Percentiles rank a stretch among this genome's conserved stretches.
phyloP scores from a whole-genome alignment of 2,797 vertebrate genomes.

The Enoplosus armatus region DNA sequence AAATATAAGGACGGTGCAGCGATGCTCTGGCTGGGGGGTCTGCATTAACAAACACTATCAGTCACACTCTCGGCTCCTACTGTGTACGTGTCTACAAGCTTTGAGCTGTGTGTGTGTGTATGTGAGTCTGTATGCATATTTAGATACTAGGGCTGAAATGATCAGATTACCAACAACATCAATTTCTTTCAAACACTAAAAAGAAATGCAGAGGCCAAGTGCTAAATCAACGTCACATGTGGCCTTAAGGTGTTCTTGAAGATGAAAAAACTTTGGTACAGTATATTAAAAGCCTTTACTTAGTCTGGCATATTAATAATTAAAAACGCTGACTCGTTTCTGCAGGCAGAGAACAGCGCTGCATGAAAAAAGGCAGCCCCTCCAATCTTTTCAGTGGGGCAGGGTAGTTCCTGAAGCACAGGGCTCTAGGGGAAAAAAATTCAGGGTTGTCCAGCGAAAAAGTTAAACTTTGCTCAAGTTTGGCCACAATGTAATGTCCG shows the following conservation, averaged over 20 bases:
- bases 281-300: slow-evolving; percentile 36
- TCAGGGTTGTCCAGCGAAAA: not conserved
- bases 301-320: slow-evolving; percentile 34
- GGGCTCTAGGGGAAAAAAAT: not conserved
- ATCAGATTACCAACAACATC: slow-evolving; percentile 29
- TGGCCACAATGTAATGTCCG: not conserved
- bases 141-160: slow-evolving; percentile 1
- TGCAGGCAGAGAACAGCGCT: slow-evolving; percentile 10
- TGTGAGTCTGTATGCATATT: slow-evolving; percentile 18
- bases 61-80: slow-evolving; percentile 37
- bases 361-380: slow-evolving; percentile 1
- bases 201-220: not conserved
- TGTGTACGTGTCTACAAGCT: slow-evolving; percentile 21
- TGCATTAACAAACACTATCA: slow-evolving; percentile 56
- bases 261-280: slow-evolving; percentile 7
- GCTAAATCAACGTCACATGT: slow-evolving; percentile 35
- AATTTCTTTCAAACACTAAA: slow-evolving; percentile 15
- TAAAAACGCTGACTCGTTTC: slow-evolving; percentile 25
- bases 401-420: slow-evolving; percentile 7
- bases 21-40: slow-evolving; percentile 36
- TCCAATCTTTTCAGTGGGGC: not conserved
- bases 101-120: slow-evolving; percentile 13
- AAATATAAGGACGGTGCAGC: slow-evolving; percentile 44
- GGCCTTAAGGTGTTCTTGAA: slow-evolving; percentile 30
- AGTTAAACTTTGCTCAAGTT: not conserved